Conservation (phyloP, 2,113 vertebrate genomes). For the Halcyon senegalensis region DNA sequence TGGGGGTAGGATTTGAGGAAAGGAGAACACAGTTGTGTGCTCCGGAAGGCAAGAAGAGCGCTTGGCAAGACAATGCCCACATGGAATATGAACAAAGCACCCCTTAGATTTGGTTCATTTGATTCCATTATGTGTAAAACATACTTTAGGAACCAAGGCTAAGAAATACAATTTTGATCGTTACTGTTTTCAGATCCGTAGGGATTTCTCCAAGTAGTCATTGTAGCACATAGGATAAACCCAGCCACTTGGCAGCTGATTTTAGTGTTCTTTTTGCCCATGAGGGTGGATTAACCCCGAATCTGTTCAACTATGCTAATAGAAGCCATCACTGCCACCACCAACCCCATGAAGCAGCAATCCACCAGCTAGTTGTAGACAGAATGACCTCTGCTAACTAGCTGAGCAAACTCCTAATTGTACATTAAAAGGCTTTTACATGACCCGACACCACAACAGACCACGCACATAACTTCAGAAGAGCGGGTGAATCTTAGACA, state of each 20-base stretch:
- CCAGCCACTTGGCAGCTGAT: neutral
- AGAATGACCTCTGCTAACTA: neutral
- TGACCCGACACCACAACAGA: neutral
- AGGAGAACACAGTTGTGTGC: neutral
- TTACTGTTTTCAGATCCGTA: conserved; percentile 36
- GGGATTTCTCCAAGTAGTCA: conserved; percentile 14
- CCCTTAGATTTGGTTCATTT: conserved; percentile 42
- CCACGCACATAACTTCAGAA: neutral
- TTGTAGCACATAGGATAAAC: neutral
- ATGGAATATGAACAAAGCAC: conserved; percentile 44
- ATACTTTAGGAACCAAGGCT: neutral
- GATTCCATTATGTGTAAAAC: conserved; percentile 44
- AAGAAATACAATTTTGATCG: conserved; percentile 26
- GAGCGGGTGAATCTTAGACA: neutral
- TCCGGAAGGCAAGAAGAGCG: neutral
- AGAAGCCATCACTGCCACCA: neutral
- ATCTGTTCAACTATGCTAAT: neutral
- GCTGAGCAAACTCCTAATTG: neutral
- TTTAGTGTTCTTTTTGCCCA: neutral
- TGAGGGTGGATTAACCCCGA: neutral
- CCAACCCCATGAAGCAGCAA: neutral
- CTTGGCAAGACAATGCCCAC: neutral
- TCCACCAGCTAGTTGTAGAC: neutral
- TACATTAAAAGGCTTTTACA: neutral
- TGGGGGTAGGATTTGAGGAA: neutral